Percentiles rank a stretch among this genome's conserved stretches.
These are phyloP conservation scores for Scomber scombrus DNA, from an alignment of 2,113 vertebrate species.

Conservation along the genomic window DNA sequence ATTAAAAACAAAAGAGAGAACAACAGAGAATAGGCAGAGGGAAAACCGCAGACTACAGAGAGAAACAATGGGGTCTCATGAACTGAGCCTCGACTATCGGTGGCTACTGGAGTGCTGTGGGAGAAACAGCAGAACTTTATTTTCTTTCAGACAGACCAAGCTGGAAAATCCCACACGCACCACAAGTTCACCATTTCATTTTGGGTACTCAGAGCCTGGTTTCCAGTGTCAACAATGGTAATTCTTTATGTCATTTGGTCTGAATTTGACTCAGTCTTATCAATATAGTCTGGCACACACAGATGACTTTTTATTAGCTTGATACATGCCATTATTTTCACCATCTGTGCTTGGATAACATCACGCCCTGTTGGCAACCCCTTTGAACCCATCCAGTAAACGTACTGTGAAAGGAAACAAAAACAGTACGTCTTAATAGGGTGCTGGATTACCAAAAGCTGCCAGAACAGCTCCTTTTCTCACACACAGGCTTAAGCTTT, in stretches of 20 bases:
- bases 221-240: slow-evolving; percentile 51
- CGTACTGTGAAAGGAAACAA: slow-evolving; percentile 51
- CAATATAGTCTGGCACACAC: slow-evolving; percentile 39
- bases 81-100: slow-evolving; percentile 38
- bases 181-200: slow-evolving; percentile 65
- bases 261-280: slow-evolving; percentile 50
- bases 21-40: slow-evolving; percentile 52
- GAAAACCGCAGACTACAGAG: slow-evolving; percentile 72
- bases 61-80: slow-evolving; percentile 70
- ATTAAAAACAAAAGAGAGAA: slow-evolving; percentile 55
- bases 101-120: slow-evolving; percentile 65
- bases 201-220: slow-evolving; percentile 24
- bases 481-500: slow-evolving; percentile 33
- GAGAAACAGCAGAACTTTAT: slow-evolving; percentile 65
- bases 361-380: slow-evolving; percentile 39
- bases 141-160: slow-evolving; percentile 61
- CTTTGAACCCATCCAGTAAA: slow-evolving; percentile 42
- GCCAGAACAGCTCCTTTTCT: slow-evolving; percentile 44
- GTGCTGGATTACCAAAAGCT: slow-evolving; percentile 45
- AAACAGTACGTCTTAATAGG: slow-evolving; percentile 42
- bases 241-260: slow-evolving; percentile 47
- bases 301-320: not conserved
- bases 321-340: slow-evolving; percentile 24
- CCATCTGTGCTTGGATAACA: slow-evolving; percentile 45
- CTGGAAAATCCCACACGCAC: slow-evolving; percentile 69